phyloP scores from a whole-genome alignment of 2,888 invertebrate species.

The Coelopa pilipes region DNA sequence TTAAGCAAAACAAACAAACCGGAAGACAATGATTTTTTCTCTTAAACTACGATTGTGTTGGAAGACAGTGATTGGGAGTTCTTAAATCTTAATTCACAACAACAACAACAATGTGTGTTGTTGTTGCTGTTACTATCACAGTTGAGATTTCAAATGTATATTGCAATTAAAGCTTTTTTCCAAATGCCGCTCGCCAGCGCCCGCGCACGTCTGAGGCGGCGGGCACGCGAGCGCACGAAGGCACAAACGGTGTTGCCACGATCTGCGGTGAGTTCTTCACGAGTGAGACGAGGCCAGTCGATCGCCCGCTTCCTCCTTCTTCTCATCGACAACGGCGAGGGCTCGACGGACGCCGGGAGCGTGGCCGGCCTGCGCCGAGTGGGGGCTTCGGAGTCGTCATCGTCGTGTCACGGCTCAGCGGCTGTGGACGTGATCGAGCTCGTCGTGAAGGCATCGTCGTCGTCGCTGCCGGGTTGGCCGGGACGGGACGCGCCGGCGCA shows the following conservation, averaged over 20 bases:
- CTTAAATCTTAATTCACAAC: neutral
- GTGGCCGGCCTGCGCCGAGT: neutral
- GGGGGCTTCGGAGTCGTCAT: neutral
- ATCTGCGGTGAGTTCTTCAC: neutral
- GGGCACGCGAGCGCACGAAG: constrained; percentile 4
- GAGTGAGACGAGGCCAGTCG: no score
- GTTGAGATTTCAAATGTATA: constrained; percentile 4
- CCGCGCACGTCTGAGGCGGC: neutral
- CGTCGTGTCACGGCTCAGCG: neutral
- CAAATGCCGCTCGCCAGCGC: neutral
- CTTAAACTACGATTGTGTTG: neutral
- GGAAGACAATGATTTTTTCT: constrained; percentile 51
- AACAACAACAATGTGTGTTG: neutral
- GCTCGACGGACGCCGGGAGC: neutral
- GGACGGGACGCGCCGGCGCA: neutral
- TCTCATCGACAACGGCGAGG: neutral
- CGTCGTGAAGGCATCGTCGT: neutral
- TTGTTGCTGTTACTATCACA: constrained; percentile 27
- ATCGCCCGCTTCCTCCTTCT: neutral
- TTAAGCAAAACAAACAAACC: constrained; percentile 55
- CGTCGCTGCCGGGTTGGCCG: neutral
- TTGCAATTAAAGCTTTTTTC: constrained; percentile 34
- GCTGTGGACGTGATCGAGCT: neutral
- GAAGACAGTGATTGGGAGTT: constrained; percentile 14
- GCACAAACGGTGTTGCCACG: constrained; percentile 30